Evolutionary conservation across 1,140 invertebrate genomes (phyloP), one percentile per base, ranked within the genome.

Genomic region (Papilio xuthus): DNA sequence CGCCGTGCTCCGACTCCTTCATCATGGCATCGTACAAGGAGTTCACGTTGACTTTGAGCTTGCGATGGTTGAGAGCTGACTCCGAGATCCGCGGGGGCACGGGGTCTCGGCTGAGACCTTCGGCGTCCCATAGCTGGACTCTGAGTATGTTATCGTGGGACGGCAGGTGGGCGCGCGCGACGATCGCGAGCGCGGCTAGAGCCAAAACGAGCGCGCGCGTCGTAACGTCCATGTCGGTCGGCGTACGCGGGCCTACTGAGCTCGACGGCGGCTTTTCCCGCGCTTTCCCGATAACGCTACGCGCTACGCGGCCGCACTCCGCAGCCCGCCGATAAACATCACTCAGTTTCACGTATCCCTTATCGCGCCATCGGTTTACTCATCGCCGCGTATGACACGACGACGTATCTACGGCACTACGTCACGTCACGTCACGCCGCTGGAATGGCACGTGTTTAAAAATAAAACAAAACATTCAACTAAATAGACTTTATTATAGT

Each of bases 111-210:
- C 84, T 90, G 28, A 93, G 86, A 0, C 92, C 92, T 81, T 93
- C 92, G 37, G 86, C 91, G 81, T 93, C 92, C 91, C 91, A 93
- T 32, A 93, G 84, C 75, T 93, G 92, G 88, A 93, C 90, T 80
- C 92, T 81, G 15, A 93, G 85, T 82, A 93, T 93, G 83, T 92
- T 93, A 69, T 93, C 91, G 84, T 90, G 91, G 60, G 92, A 92
- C 79, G 89, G 79, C 78, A 91, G 82, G 82, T 93, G 90, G 81
- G 90, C 90, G 84, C 87, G 84, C 82, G 86, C 88, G 84, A 86
- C 85, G 85, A 93, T 76, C 84, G 90, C 88, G 85, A 92, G 78
- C 79, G 86, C 82, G 78, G 85, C 86, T 84, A 92, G 85, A 81
- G 83, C 83, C 60, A 92, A 73, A 78, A 71, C 81, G 79, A 92